Evolutionary conservation across 2,888 invertebrate genomes (phyloP).

Genomic region (Ophion obscuratus): DNA sequence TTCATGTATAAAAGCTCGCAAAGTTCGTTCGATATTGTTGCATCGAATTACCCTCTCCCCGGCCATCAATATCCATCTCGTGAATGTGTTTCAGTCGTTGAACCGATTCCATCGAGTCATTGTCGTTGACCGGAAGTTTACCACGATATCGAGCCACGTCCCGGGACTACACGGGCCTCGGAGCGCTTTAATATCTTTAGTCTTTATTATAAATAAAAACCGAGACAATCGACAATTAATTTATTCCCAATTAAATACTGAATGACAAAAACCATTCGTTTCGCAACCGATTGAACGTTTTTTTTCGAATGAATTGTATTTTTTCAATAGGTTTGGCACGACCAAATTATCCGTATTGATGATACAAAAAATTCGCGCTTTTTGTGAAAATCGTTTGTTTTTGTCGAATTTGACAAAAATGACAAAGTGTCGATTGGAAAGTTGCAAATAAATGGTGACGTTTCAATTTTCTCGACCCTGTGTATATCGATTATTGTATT

Average conservation of each 20-base stretch:
- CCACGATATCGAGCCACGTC: slow-evolving; percentile 39
- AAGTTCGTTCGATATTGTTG: not conserved
- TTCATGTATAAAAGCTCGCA: not conserved
- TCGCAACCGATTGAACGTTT: slow-evolving; percentile 31
- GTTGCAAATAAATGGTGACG: too few relatives aligned
- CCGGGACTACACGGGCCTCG: slow-evolving; percentile 14
- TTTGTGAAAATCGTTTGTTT: not conserved
- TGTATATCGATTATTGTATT: too few relatives aligned
- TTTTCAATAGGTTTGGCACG: slow-evolving; percentile 43
- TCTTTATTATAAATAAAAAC: too few relatives aligned
- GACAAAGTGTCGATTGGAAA: too few relatives aligned
- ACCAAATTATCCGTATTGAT: not conserved
- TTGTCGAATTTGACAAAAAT: too few relatives aligned
- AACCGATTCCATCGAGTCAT: not conserved
- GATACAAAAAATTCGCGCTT: not conserved
- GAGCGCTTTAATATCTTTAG: too few relatives aligned
- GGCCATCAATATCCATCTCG: not conserved
- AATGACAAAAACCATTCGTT: not conserved
- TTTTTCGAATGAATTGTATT: slow-evolving; percentile 44
- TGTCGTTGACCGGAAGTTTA: not conserved
- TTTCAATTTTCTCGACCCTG: too few relatives aligned
- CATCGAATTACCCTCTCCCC: not conserved
- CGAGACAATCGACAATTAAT: too few relatives aligned
- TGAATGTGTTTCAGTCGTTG: not conserved
- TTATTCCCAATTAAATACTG: too few relatives aligned